Base-by-base conservation (phyloP, 2,888 invertebrate species). In the Tenthredo scrophulariae region DNA sequence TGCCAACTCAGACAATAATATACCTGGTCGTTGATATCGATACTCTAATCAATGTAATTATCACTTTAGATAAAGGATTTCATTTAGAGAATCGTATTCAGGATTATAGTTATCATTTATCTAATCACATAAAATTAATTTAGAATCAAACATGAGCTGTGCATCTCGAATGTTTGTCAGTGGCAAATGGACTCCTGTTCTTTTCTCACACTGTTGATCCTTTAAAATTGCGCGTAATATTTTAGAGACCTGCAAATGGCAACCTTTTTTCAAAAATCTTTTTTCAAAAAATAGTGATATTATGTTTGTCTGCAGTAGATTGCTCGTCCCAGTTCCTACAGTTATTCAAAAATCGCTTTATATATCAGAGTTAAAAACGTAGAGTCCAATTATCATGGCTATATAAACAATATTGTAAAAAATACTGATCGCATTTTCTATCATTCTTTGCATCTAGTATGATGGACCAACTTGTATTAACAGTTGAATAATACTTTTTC, bases 1-100 rank as follows among this genome's bases (percentile, higher is more conserved):
- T 62, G 79, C 79, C 37, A 62, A 80, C 7, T 80, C 37, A 62
- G 62, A 80, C 79, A 80, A 80, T 80, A 80, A 80, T 80, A 58
- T 80, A n/a, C 13, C 33, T 77, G 77, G 54, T 50, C 50, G 18
- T 50, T 18, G 0, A 18, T 50, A 50, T 50, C 50, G 9, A 50
- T 54, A 54, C 10, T 29, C 37, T 70, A 7, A 77, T 72, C 72
- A 13, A 74, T 46, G 40, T 46, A 0, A 22, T 43, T 26, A 26
- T 43, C n/a, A 43, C 22, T 37, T 46, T 43, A 18, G 10, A 22
- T 9, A n/a, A 46, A 74, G 9, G 2, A 43, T 43, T 43, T 58
- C 26, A 65, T 65, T 65, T 65, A 1, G 13, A 65, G 9, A 65
- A 29, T 29, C 1, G 13, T 65, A 65, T 65, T 65, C 65, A 65